Evolutionary conservation across 2,888 invertebrate species (phyloP).

Genomic region (Opisthograptis luteolata): DNA sequence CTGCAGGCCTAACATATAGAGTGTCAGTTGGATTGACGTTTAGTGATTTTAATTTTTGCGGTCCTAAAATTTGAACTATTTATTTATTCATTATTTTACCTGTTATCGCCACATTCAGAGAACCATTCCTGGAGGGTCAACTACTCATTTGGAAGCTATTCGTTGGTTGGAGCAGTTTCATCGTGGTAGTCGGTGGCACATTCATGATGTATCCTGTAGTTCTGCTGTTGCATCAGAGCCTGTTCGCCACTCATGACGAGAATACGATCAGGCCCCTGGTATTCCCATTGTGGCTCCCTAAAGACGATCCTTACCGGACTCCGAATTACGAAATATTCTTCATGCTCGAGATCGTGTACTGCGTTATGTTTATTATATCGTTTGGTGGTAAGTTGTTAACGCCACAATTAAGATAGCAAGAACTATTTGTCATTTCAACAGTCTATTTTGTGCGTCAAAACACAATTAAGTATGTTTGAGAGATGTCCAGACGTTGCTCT

Average conservation of each 20-base stretch:
- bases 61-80: too few relatives aligned
- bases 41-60: too few relatives aligned
- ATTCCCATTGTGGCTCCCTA: conserved; percentile 65
- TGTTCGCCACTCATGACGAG: conserved; percentile 57
- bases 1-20: too few relatives aligned
- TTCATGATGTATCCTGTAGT: conserved; percentile 46
- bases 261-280: conserved; percentile 55
- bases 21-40: too few relatives aligned
- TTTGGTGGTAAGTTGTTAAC: conserved; percentile 56
- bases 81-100: neutral
- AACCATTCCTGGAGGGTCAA: conserved; percentile 58
- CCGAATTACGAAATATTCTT: conserved; percentile 68
- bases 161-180: conserved; percentile 51
- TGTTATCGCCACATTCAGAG: conserved; percentile 43
- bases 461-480: too few relatives aligned
- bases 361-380: conserved; percentile 44
- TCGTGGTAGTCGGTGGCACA: conserved; percentile 28
- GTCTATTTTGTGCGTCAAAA: too few relatives aligned
- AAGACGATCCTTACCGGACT: conserved; percentile 61
- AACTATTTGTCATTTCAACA: too few relatives aligned
- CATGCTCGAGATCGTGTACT: conserved; percentile 37
- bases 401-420: too few relatives aligned
- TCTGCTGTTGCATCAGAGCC: conserved; percentile 50
- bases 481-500: too few relatives aligned
- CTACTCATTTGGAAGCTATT: conserved; percentile 62